Percentiles rank a stretch among this genome's conserved stretches.
phyloP scores from a whole-genome alignment of 2,888 invertebrate genomes.

The Phalangium opilio region DNA sequence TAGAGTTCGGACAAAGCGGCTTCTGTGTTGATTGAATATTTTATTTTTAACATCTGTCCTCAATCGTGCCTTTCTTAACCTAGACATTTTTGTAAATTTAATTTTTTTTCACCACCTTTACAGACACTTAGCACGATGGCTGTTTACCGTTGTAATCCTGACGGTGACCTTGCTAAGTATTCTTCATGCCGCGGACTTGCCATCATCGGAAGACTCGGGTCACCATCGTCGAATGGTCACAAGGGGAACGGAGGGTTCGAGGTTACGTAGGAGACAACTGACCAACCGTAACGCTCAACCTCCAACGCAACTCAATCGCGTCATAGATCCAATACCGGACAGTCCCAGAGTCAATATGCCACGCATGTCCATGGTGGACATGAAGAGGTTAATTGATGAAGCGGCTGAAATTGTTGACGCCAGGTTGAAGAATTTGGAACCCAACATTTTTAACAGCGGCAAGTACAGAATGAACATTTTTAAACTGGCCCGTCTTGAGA shows the following conservation, averaged over 20 bases:
- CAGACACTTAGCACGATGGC: no score
- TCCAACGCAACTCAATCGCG: constrained; percentile 5
- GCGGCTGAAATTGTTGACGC: constrained; percentile 12
- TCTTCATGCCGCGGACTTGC: no score
- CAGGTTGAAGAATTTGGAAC: constrained; percentile 18
- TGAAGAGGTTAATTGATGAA: constrained; percentile 14
- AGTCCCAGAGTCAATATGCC: constrained; percentile 16
- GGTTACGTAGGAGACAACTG: constrained; percentile 13
- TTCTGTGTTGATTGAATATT: no score
- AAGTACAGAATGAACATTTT: constrained; percentile 3
- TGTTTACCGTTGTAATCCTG: no score
- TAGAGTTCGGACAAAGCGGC: no score
- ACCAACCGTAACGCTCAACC: constrained; percentile 13
- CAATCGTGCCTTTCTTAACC: no score
- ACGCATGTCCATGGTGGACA: constrained; percentile 13
- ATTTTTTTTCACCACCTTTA: no score
- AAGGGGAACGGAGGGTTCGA: constrained; percentile 10
- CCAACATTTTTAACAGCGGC: constrained; percentile 19
- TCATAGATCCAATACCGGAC: constrained; percentile 18
- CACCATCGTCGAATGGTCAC: constrained; percentile 11
- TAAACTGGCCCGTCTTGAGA: no score
- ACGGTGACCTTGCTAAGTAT: no score
- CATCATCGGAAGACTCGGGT: no score
- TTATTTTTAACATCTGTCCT: no score
- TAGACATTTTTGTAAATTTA: no score